Percentiles rank a stretch among this genome's conserved stretches.
Evolutionary conservation across 2,113 vertebrate species (phyloP).

Genomic region (Planiliza haematocheilus): DNA sequence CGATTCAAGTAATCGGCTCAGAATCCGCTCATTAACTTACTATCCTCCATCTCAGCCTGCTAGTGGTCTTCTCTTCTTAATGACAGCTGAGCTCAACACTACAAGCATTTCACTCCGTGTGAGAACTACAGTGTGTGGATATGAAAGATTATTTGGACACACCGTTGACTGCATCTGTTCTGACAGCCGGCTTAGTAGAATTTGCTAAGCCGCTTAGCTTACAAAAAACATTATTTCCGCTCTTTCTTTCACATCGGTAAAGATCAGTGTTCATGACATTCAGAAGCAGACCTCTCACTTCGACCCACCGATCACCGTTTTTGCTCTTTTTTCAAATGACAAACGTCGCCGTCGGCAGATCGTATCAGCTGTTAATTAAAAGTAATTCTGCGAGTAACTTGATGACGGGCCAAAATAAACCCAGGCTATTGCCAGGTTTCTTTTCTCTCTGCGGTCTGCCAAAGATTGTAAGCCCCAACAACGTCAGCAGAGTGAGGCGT

Average conservation of each 20-base stretch:
- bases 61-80: neutral
- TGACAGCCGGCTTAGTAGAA: neutral
- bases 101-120: neutral
- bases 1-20: neutral
- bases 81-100: neutral
- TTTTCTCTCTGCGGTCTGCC: neutral
- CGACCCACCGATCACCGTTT: neutral
- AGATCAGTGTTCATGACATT: neutral
- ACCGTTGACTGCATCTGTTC: constrained; percentile 8
- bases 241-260: neutral
- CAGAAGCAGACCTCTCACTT: constrained; percentile 3
- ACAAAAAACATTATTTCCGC: neutral
- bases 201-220: constrained; percentile 8
- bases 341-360: neutral
- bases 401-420: neutral
- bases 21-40: neutral
- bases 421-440: neutral
- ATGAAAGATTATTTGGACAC: constrained; percentile 8
- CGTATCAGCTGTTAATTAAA: neutral
- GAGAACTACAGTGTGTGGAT: neutral
- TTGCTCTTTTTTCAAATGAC: constrained; percentile 1
- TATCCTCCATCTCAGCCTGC: neutral
- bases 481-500: too few species aligned
- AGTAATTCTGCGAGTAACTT: constrained; percentile 6
- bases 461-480: too few species aligned